Conservation (phyloP, 2,797 vertebrate genomes). For the Heteromormyrus szaboi region DNA sequence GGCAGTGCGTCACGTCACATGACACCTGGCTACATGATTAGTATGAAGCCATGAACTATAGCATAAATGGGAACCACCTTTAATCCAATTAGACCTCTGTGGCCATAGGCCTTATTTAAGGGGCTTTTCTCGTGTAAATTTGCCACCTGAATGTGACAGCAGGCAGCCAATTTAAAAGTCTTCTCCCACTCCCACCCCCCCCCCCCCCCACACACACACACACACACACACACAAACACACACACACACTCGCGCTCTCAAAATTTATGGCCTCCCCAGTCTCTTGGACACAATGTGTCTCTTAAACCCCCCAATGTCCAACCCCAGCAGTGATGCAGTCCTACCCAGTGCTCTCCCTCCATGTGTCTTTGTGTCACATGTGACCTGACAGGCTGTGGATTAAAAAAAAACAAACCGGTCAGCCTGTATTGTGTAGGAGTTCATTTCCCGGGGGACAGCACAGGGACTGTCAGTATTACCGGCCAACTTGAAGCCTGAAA, state of each 20-base stretch:
- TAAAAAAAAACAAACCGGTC: neutral
- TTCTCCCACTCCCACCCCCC: neutral
- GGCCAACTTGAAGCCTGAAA: neutral
- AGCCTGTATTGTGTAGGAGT: neutral
- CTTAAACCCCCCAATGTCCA: neutral
- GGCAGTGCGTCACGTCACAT: neutral
- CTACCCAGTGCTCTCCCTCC: neutral
- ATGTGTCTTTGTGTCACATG: neutral
- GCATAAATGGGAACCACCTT: slow-evolving; percentile 1
- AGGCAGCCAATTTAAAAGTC: slow-evolving; percentile 39
- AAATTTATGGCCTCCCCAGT: neutral
- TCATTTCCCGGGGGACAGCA: neutral
- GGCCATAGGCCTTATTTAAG: slow-evolving; percentile 41
- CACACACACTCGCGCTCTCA: neutral
- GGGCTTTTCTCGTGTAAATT: slow-evolving; percentile 54
- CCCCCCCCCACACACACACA: neutral
- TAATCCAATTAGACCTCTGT: slow-evolving; percentile 14
- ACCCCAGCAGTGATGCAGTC: neutral
- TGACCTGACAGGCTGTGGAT: neutral
- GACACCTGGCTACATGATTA: neutral
- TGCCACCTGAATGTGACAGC: slow-evolving; percentile 52
- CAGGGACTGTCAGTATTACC: neutral
- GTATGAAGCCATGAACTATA: neutral
- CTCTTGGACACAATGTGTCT: neutral
- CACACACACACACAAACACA: slow-evolving; percentile 23